These are phyloP conservation scores for Globicephala melas DNA, from an alignment of 2,113 vertebrate species.

Conservation along the genomic window DNA sequence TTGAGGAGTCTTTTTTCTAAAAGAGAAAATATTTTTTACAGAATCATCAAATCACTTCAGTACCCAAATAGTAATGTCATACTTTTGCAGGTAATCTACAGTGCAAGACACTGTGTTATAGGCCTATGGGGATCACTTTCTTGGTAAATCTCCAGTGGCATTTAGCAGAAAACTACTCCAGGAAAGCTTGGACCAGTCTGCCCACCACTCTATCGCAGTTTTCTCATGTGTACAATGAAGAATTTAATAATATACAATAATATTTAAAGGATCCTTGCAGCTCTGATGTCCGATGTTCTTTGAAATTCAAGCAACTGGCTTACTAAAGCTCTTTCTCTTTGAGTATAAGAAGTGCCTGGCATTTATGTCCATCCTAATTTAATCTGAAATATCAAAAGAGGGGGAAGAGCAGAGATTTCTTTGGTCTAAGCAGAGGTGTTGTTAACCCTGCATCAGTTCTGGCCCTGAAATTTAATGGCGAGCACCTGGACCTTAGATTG, in stretches of 20 bases:
- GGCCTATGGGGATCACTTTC: not conserved
- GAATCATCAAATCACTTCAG: not conserved
- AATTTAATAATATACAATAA: not conserved
- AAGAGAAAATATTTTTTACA: not conserved
- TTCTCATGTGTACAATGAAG: not conserved
- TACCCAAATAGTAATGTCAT: not conserved
- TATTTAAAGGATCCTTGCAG: not conserved
- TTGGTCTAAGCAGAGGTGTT: not conserved
- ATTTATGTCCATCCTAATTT: not conserved
- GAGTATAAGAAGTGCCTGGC: not conserved
- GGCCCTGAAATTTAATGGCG: constrained; percentile 31
- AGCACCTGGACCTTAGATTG: not conserved
- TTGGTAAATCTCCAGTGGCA: not conserved
- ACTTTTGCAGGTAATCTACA: not conserved
- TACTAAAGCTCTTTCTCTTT: not conserved
- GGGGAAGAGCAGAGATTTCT: not conserved
- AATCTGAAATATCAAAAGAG: constrained; percentile 32
- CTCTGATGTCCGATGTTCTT: not conserved
- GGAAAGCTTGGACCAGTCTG: not conserved
- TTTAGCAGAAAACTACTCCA: not conserved
- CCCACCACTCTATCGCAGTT: not conserved
- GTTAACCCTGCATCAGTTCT: not conserved
- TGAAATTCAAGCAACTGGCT: not conserved
- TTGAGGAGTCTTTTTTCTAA: not conserved
- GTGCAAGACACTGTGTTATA: not conserved